These are phyloP conservation scores for Chironomus tentans DNA, from an alignment of 2,888 invertebrate genomes.

Conservation along the genomic window DNA sequence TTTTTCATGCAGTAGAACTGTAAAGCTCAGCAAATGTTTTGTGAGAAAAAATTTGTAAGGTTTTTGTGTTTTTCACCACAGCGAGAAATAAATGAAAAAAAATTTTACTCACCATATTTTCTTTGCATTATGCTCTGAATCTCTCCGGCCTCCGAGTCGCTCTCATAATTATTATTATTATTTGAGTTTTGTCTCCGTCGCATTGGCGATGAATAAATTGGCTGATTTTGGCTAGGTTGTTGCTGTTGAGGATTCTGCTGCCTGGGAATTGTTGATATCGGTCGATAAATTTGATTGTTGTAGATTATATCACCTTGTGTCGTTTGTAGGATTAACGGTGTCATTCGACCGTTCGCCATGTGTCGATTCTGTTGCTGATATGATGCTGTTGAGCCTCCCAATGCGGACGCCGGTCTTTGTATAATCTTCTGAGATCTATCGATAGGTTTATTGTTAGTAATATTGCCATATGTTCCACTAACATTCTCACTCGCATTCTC, in stretches of 20 bases:
- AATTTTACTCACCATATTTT: slow-evolving; percentile 24
- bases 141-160: slow-evolving; percentile 64
- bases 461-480: background rate
- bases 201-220: background rate
- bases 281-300: slow-evolving; percentile 22
- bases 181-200: background rate
- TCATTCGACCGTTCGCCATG: slow-evolving; percentile 34
- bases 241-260: background rate
- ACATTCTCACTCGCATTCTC: background rate
- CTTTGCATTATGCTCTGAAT: slow-evolving; percentile 51
- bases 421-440: background rate
- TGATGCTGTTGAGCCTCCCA: background rate
- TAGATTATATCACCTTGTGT: background rate
- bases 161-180: slow-evolving; percentile 43
- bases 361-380: background rate
- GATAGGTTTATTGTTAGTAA: background rate
- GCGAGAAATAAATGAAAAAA: background rate
- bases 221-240: background rate
- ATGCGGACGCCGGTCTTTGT: slow-evolving; percentile 6
- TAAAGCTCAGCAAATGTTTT: background rate
- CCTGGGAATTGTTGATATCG: background rate
- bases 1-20: background rate
- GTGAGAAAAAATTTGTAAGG: background rate
- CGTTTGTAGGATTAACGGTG: slow-evolving; percentile 37
- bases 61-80: no score